Conservation (phyloP, 2,113 vertebrate genomes). For the Ciconia boyciana region DNA sequence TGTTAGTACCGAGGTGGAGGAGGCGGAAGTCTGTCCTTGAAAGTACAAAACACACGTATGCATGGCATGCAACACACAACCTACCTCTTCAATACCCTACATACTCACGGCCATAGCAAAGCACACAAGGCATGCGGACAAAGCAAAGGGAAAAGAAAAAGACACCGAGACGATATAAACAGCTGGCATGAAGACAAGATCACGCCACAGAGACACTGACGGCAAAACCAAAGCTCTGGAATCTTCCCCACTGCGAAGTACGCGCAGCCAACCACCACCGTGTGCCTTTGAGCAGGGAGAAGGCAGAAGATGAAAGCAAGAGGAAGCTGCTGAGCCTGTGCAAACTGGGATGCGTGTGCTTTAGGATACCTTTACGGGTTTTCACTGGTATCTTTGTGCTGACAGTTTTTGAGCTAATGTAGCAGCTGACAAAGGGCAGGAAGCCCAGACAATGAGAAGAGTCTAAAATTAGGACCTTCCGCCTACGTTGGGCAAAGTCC, state of each 20-base stretch:
- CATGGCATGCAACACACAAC: neutral
- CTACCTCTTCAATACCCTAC: neutral
- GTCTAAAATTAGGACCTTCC: neutral
- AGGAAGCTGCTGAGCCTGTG: neutral
- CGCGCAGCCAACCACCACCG: accelerated
- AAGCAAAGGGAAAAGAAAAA: neutral
- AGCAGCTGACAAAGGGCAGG: neutral
- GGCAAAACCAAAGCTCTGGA: conserved; percentile 20
- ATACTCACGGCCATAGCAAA: neutral
- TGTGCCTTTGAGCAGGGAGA: neutral
- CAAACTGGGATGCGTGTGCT: neutral
- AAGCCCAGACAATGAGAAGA: neutral
- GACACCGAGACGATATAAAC: neutral
- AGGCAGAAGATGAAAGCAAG: neutral
- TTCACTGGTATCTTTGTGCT: neutral
- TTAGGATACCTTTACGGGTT: neutral
- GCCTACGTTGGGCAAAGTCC: neutral
- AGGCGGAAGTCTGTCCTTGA: neutral
- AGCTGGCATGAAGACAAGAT: neutral
- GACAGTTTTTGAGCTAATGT: neutral
- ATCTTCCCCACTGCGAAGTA: neutral
- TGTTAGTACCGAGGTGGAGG: neutral
- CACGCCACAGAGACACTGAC: neutral
- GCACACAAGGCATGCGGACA: neutral
- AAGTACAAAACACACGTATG: neutral